A percentile compares a stretch with the other conserved stretches of the same genome.
phyloP scores from a whole-genome alignment of 2,888 invertebrate genomes.

The Troides aeacus region DNA sequence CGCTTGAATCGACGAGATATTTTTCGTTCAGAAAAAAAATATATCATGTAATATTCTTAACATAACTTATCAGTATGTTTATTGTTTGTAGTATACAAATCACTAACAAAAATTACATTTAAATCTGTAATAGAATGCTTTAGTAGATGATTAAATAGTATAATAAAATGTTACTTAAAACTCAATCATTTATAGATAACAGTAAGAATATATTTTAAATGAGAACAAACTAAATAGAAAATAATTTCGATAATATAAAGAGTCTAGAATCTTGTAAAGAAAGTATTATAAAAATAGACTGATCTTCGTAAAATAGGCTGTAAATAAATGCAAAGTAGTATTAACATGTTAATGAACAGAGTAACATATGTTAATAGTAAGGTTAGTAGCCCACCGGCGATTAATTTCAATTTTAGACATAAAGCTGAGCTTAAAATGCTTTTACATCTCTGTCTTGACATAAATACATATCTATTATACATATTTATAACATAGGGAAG shows the following conservation, averaged over 20 bases:
- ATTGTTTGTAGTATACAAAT: background rate
- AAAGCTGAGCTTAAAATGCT: conserved; percentile 26
- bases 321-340: conserved; percentile 48
- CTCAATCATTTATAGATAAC: background rate
- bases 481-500: conserved; percentile 9
- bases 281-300: conserved; percentile 70
- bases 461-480: conserved; percentile 27
- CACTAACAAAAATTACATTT: background rate
- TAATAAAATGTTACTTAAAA: background rate
- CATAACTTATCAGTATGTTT: background rate
- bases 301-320: conserved; percentile 57
- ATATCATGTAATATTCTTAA: background rate
- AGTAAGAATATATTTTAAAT: background rate
- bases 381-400: background rate
- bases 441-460: conserved; percentile 16
- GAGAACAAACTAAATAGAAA: background rate
- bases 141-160: background rate
- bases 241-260: background rate
- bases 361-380: conserved; percentile 36
- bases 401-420: conserved; percentile 15
- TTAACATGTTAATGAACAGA: conserved; percentile 36
- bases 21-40: too few relatives aligned
- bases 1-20: background rate
- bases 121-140: background rate
- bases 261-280: conserved; percentile 21